A percentile compares a stretch with the other conserved stretches of the same genome.
Conservation (phyloP, 23 tunicate species). For the Styela plicata region DNA sequence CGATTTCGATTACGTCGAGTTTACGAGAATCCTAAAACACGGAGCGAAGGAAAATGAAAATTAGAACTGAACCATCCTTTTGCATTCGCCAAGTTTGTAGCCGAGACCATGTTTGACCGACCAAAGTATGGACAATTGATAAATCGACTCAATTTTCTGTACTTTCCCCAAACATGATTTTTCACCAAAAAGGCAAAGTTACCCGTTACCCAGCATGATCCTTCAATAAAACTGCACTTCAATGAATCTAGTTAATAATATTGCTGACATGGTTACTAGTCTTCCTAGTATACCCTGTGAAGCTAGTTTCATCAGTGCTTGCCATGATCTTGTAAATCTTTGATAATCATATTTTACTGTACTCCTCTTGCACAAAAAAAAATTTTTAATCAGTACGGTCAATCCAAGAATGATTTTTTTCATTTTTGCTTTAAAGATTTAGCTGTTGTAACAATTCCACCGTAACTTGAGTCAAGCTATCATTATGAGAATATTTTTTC, state of each 20-base stretch:
- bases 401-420: not conserved
- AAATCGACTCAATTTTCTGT: no score
- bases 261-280: not conserved
- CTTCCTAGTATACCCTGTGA: not conserved
- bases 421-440: no score
- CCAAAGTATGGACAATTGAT: not conserved
- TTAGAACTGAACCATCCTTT: not conserved
- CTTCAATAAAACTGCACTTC: no score
- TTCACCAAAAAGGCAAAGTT: no score
- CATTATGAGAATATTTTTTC: no score
- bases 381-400: not conserved
- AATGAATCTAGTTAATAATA: no score
- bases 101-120: not conserved
- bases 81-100: not conserved
- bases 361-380: not conserved
- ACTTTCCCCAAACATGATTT: no score
- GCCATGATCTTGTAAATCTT: not conserved
- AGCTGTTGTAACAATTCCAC: no score
- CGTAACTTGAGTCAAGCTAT: no score
- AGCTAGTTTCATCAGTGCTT: not conserved
- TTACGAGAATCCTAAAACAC: slow-evolving; percentile 95
- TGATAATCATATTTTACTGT: not conserved
- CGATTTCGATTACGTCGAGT: slow-evolving; percentile 94
- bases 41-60: slow-evolving; percentile 69
- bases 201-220: no score